A percentile compares a stretch with the other conserved stretches of the same genome.
phyloP scores from a whole-genome alignment of 2,113 vertebrate species.

The Coryphaenoides rupestris region DNA sequence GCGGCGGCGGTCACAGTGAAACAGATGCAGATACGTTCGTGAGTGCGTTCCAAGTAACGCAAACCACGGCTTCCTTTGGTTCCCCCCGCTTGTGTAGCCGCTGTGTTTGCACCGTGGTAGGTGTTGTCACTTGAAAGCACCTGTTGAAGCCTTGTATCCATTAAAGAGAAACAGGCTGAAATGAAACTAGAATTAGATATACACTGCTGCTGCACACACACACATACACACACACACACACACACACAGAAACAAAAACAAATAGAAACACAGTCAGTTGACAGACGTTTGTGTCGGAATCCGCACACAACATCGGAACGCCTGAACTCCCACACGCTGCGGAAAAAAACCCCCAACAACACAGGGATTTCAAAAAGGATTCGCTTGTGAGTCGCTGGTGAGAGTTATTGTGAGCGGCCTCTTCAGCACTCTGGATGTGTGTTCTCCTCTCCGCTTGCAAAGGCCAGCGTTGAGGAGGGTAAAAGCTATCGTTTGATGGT shows the following conservation, averaged over 20 bases:
- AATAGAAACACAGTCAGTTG: constrained; percentile 3
- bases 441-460: constrained; percentile 41
- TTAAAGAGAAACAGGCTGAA: constrained; percentile 11
- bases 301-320: constrained; percentile 33
- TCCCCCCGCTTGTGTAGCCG: no score
- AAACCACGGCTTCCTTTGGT: constrained; percentile 7
- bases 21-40: neutral
- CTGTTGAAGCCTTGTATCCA: constrained; percentile 13
- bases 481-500: constrained; percentile 67
- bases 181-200: constrained; percentile 10
- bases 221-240: constrained; percentile 17
- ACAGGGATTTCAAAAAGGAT: constrained; percentile 48
- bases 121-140: no score
- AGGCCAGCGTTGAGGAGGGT: constrained; percentile 56
- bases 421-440: constrained; percentile 35
- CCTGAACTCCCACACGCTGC: constrained; percentile 20
- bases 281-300: constrained; percentile 22
- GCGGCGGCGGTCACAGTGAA: constrained; percentile 26
- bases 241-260: constrained; percentile 17
- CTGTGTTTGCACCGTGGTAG: no score
- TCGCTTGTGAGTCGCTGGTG: constrained; percentile 29
- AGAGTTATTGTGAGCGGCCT: constrained; percentile 41
- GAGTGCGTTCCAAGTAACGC: no score
- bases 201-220: no score
- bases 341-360: constrained; percentile 46